A percentile compares a stretch with the other conserved stretches of the same genome.
Evolutionary conservation across 2,888 invertebrate genomes (phyloP).

Genomic region (Tetranychus truncatus): DNA sequence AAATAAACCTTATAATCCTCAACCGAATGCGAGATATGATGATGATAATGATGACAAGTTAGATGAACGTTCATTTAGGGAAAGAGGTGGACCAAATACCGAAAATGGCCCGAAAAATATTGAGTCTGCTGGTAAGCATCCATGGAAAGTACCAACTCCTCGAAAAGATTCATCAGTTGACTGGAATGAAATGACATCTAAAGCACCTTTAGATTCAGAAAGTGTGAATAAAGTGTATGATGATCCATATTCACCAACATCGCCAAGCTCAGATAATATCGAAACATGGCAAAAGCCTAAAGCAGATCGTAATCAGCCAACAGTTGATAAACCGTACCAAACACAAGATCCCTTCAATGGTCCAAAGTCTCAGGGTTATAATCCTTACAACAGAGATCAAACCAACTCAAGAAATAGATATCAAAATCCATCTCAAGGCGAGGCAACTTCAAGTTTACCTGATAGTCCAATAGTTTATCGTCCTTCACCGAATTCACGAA

Average conservation of each 20-base stretch:
- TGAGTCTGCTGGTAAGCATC: not conserved
- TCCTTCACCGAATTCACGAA: not conserved
- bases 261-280: not conserved
- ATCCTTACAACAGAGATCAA: not conserved
- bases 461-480: not conserved
- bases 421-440: not conserved
- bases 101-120: not conserved
- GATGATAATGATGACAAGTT: not conserved
- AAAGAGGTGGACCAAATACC: not conserved
- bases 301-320: not conserved
- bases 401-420: not conserved
- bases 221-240: not conserved
- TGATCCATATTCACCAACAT: not conserved
- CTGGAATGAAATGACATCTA: not conserved
- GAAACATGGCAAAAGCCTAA: not conserved
- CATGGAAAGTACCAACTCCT: not conserved
- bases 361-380: not conserved
- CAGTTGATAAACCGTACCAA: not conserved
- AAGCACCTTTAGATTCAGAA: not conserved
- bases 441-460: not conserved
- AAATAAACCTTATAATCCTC: not conserved
- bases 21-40: not conserved
- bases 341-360: not conserved
- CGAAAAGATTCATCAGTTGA: not conserved
- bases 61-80: not conserved